Percentiles rank a stretch among this genome's conserved stretches.
phyloP scores from a whole-genome alignment of 2,113 vertebrate genomes.

The Poeciliopsis occidentalis region DNA sequence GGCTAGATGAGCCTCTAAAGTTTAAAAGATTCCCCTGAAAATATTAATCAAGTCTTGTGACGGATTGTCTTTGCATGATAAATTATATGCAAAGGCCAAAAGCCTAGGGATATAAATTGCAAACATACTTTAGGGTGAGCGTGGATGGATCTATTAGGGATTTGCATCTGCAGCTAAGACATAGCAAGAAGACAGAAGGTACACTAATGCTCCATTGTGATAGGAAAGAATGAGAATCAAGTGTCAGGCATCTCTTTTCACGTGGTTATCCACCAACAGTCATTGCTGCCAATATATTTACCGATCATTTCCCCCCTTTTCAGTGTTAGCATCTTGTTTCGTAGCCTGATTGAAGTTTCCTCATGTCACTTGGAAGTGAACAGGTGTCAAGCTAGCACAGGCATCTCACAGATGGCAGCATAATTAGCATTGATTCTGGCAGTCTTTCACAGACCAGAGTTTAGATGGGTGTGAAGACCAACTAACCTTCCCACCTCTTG shows the following conservation, averaged over 20 bases:
- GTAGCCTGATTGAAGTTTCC: slow-evolving; percentile 72
- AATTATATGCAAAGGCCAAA: slow-evolving; percentile 71
- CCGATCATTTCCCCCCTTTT: slow-evolving; percentile 49
- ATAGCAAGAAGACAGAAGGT: background rate
- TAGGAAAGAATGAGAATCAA: background rate
- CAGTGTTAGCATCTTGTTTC: slow-evolving; percentile 59
- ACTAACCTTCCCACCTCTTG: slow-evolving; percentile 82
- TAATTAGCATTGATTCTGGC: slow-evolving; percentile 85
- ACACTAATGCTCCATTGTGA: background rate
- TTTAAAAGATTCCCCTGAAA: slow-evolving; percentile 75
- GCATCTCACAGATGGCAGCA: slow-evolving; percentile 79
- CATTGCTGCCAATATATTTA: slow-evolving; percentile 50
- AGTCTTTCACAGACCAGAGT: slow-evolving; percentile 76
- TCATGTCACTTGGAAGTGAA: slow-evolving; percentile 72
- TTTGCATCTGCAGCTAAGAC: slow-evolving; percentile 17
- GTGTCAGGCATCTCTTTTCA: slow-evolving; percentile 12
- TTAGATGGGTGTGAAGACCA: slow-evolving; percentile 81
- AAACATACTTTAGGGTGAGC: slow-evolving; percentile 39
- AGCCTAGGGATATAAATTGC: slow-evolving; percentile 68
- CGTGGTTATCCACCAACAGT: slow-evolving; percentile 42
- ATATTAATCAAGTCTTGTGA: slow-evolving; percentile 77
- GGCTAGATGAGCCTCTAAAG: slow-evolving; percentile 66
- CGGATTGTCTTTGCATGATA: slow-evolving; percentile 74
- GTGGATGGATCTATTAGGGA: slow-evolving; percentile 56
- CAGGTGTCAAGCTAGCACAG: slow-evolving; percentile 77